phyloP scores from a whole-genome alignment of 2,888 invertebrate genomes.

The Serrognathus titanus region DNA sequence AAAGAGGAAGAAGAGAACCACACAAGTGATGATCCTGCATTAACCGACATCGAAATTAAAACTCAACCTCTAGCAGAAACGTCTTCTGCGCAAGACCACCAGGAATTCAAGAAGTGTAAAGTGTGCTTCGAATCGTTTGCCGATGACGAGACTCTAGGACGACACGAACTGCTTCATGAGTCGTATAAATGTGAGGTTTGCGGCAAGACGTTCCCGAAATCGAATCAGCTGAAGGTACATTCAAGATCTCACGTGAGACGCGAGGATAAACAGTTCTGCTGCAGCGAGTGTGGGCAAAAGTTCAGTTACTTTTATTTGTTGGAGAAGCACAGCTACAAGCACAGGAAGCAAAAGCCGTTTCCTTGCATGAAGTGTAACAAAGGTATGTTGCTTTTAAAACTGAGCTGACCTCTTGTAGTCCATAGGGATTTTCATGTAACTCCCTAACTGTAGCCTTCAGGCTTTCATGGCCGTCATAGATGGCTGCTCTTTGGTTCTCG shows the following conservation, averaged over 20 bases:
- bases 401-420: too few species aligned
- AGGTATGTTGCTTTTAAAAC: constrained; percentile 30
- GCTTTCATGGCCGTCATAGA: too few species aligned
- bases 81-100: not conserved
- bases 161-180: constrained; percentile 15
- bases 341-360: constrained; percentile 39
- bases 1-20: not conserved
- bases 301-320: constrained; percentile 38
- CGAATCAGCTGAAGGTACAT: constrained; percentile 23
- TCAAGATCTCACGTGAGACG: constrained; percentile 21
- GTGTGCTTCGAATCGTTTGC: constrained; percentile 19
- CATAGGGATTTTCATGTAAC: too few species aligned
- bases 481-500: too few species aligned
- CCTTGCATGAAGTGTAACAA: constrained; percentile 39
- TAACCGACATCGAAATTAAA: not conserved
- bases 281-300: constrained; percentile 33
- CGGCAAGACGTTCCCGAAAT: constrained; percentile 22
- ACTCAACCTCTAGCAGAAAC: not conserved
- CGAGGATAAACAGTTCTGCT: constrained; percentile 24
- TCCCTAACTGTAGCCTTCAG: too few species aligned
- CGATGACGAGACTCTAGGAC: constrained; percentile 9
- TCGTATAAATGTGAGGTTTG: constrained; percentile 27
- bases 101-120: constrained; percentile 13
- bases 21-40: not conserved
- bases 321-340: constrained; percentile 40